phyloP scores from a whole-genome alignment of 64 coral and sea anemone species.

The Porites australiensis region DNA sequence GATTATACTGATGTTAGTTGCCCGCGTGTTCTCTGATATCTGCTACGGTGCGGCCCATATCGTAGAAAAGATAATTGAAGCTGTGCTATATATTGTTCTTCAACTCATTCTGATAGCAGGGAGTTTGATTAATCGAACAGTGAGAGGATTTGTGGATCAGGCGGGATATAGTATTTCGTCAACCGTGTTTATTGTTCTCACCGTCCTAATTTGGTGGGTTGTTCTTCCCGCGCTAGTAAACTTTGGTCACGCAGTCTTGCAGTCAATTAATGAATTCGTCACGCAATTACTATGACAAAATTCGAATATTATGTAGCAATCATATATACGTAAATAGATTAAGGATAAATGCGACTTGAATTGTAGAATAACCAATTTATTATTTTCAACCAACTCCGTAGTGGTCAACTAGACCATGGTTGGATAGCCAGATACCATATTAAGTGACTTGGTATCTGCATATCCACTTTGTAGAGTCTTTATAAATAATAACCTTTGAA shows the following conservation, averaged over 20 bases:
- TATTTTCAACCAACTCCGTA: too few species aligned
- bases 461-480: too few species aligned
- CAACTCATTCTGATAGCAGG: neutral
- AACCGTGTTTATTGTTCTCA: neutral
- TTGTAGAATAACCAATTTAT: too few species aligned
- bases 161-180: constrained; percentile 15
- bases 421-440: too few species aligned
- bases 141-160: neutral
- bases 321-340: too few species aligned
- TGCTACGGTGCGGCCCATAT: neutral
- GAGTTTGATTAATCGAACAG: neutral
- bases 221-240: neutral
- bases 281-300: too few species aligned
- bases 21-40: constrained; percentile 14
- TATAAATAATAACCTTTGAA: too few species aligned
- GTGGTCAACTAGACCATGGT: too few species aligned
- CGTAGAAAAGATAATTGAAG: constrained; percentile 1
- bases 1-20: constrained; percentile 11
- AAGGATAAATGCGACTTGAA: too few species aligned
- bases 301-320: too few species aligned
- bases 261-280: neutral
- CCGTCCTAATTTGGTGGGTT: neutral
- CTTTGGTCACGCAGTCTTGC: neutral
- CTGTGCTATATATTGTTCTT: constrained; percentile 13
- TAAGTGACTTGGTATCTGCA: too few species aligned